phyloP scores from a whole-genome alignment of 2,113 vertebrate genomes.

The Kryptolebias marmoratus region DNA sequence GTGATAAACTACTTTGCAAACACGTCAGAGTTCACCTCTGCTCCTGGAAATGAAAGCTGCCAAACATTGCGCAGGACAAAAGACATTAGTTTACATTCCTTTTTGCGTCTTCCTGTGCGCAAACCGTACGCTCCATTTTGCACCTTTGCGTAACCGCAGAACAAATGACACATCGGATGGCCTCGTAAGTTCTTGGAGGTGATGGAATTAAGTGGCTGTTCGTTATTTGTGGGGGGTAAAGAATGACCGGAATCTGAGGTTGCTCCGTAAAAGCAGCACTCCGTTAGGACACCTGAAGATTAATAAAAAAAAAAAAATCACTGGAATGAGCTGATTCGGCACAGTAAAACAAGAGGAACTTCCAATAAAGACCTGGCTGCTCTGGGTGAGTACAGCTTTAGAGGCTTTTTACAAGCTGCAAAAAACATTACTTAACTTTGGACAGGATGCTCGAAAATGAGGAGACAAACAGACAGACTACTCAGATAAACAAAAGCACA shows the following conservation, averaged over 20 bases:
- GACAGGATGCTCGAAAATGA: constrained; percentile 45
- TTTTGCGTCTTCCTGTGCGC: background rate
- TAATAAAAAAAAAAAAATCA: constrained; percentile 49
- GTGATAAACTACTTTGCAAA: constrained; percentile 11
- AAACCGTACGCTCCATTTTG: constrained; percentile 12
- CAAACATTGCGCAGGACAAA: background rate
- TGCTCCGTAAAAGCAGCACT: constrained; percentile 72
- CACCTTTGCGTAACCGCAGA: constrained; percentile 7
- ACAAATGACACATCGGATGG: constrained; percentile 28
- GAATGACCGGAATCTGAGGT: constrained; percentile 79
- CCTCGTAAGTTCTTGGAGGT: constrained; percentile 54
- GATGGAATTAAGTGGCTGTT: constrained; percentile 64
- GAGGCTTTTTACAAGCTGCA: constrained; percentile 53
- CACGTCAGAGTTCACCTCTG: constrained; percentile 1
- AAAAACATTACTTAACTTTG: constrained; percentile 52
- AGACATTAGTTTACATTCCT: background rate
- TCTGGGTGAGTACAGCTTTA: constrained; percentile 56
- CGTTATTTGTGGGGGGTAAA: constrained; percentile 58
- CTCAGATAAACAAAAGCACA: constrained; percentile 21
- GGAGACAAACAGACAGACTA: constrained; percentile 26
- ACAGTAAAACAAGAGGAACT: constrained; percentile 72
- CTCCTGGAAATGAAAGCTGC: constrained; percentile 8
- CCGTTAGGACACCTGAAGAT: constrained; percentile 62
- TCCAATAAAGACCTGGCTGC: constrained; percentile 61
- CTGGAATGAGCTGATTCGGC: constrained; percentile 49